Base-by-base conservation (phyloP, 92 coral and sea anemone species). In the Palythoa grandiflora region DNA sequence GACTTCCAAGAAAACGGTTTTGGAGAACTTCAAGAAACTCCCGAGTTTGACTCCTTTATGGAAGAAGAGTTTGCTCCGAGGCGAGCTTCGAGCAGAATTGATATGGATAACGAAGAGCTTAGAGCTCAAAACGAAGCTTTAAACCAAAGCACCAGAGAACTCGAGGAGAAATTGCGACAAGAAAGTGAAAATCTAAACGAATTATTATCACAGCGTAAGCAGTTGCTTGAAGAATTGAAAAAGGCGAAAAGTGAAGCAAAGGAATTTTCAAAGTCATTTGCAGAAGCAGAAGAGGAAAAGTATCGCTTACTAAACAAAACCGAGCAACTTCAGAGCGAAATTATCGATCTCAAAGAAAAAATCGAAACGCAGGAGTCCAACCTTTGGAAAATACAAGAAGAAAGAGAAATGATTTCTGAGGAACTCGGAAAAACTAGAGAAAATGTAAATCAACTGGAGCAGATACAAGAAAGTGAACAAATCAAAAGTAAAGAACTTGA, bases 301-400 rank as follows among this genome's bases (percentile, higher is more conserved):
- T 16, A 20, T 17, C 73, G 78, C 37, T 50, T 85, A 70, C 76
- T 78, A 59, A 73, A 72, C 68, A 88, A 79, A 73, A 74, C 44
- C 4, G 88, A 77, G n/a, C 88, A 89, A 70, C 92, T 89, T 21
- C 92, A 89, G 57, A 54, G 48, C n/a, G 79, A 81, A 47, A 60
- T 92, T 38, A 50, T 68, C 37, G 89, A 88, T 52, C 48, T 81
- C 1, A 63, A 53, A 35, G 86, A 81, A 81, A 81, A 54, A 39
- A 66, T 81, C 28, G 86, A 81, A 13, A 20, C 75, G 12, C 86
- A 50, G 15, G 91, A 84, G 8, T 48, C 68, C 9, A 79, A 75
- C 76, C 54, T 77, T 70, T 75, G 55, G 73, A 79, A 78, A 51
- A 68, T 91, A 73, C 63, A 70, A 17, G 91, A 85, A 54, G 89